Conservation (phyloP, 2,113 vertebrate genomes). For the Nothobranchius kuhntae region DNA sequence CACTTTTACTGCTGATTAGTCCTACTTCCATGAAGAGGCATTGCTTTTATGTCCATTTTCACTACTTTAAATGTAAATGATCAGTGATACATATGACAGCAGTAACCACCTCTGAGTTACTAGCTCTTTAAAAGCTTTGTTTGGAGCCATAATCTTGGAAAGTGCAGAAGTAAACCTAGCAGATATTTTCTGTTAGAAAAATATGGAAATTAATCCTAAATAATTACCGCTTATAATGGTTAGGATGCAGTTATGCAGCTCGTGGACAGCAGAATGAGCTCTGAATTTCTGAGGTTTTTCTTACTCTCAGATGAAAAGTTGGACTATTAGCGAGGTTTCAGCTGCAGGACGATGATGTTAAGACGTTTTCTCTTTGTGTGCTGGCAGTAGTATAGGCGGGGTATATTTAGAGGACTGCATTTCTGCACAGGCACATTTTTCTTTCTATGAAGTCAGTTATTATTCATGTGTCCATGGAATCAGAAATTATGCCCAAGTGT, state of each 20-base stretch:
- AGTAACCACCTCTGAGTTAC: background rate
- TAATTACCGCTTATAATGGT: background rate
- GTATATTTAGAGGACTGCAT: conserved; percentile 19
- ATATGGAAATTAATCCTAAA: background rate
- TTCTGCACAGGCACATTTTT: conserved; percentile 28
- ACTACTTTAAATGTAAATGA: background rate
- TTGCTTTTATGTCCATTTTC: background rate
- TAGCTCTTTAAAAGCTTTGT: background rate
- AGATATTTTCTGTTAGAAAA: conserved; percentile 1
- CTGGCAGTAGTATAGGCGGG: conserved; percentile 12
- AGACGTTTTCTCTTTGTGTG: conserved; percentile 3
- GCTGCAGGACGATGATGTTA: background rate
- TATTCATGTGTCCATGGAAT: conserved; percentile 24
- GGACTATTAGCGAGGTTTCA: background rate
- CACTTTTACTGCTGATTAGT: background rate
- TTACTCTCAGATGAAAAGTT: background rate
- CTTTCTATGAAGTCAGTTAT: conserved; percentile 21
- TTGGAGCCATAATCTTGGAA: too few relatives aligned
- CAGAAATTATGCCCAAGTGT: background rate
- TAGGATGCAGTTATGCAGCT: background rate
- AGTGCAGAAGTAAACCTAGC: background rate
- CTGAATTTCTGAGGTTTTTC: background rate
- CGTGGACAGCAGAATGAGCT: background rate
- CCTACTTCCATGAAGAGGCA: background rate
- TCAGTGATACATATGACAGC: background rate